These are phyloP conservation scores for Pelochelys cantorii DNA, from an alignment of 2,797 vertebrate species.

Conservation along the genomic window DNA sequence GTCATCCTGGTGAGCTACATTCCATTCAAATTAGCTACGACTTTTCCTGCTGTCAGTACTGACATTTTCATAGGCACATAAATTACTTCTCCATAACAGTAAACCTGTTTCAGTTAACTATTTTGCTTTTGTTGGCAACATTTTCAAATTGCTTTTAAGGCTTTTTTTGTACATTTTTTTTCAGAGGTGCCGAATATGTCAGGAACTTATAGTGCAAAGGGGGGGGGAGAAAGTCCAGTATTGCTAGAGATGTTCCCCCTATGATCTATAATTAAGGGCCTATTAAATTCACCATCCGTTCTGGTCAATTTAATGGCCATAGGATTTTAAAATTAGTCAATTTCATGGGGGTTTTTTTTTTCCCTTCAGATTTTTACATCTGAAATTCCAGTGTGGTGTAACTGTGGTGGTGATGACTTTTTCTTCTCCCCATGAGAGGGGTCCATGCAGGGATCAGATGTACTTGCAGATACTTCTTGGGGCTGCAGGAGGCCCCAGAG, in stretches of 20 bases:
- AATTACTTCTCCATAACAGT: conserved; percentile 52
- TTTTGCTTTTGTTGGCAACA: background rate
- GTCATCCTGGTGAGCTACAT: conserved; percentile 51
- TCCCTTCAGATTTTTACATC: too few relatives aligned
- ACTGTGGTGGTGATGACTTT: too few relatives aligned
- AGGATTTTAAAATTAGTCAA: too few relatives aligned
- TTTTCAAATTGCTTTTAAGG: background rate
- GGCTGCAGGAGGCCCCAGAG: too few relatives aligned
- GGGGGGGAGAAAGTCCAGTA: background rate
- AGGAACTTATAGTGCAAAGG: background rate
- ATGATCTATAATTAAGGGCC: background rate
- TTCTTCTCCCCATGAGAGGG: too few relatives aligned
- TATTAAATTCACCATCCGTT: too few relatives aligned
- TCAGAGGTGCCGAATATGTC: background rate
- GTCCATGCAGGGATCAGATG: too few relatives aligned
- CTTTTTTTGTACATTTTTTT: background rate
- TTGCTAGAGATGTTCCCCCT: background rate
- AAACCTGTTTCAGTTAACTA: conserved; percentile 18
- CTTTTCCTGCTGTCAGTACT: background rate
- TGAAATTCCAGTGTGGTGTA: too few relatives aligned
- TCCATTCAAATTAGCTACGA: conserved; percentile 29
- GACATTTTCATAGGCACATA: conserved; percentile 46
- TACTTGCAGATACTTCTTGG: too few relatives aligned
- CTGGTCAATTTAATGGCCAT: too few relatives aligned
- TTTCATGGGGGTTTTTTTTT: too few relatives aligned